Conservation (phyloP, 2,888 invertebrate genomes). For the Thyatira batis region DNA sequence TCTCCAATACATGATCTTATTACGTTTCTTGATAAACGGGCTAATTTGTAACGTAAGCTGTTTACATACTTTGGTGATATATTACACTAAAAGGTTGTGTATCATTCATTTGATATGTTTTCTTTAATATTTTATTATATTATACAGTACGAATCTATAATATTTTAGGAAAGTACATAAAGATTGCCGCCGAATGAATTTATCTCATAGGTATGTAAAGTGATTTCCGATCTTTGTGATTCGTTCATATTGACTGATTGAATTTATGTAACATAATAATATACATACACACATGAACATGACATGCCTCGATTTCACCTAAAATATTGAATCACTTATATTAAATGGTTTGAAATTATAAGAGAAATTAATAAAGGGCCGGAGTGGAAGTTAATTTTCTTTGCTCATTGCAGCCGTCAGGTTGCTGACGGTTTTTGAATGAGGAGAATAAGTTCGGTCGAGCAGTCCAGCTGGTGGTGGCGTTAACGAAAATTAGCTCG, state of each 20-base stretch:
- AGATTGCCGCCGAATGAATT: too few species aligned
- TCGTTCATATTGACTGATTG: conserved; percentile 30
- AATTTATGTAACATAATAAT: conserved; percentile 12
- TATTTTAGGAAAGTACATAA: too few species aligned
- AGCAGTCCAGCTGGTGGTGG: conserved; percentile 29
- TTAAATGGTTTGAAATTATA: conserved; percentile 3
- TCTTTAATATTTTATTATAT: too few species aligned
- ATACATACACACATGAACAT: too few species aligned
- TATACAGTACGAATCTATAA: too few species aligned
- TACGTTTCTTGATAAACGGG: background rate
- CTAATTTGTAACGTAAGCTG: too few species aligned
- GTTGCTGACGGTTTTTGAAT: conserved; percentile 32
- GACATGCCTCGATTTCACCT: too few species aligned
- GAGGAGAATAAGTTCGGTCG: conserved; percentile 17
- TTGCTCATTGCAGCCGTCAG: conserved; percentile 14
- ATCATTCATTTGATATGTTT: too few species aligned
- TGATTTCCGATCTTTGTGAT: conserved; percentile 9
- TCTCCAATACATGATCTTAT: background rate
- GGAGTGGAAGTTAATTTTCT: conserved; percentile 19
- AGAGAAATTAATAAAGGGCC: conserved; percentile 11
- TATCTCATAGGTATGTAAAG: conserved; percentile 4
- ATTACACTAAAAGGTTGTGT: too few species aligned
- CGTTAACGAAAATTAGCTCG: conserved; percentile 47
- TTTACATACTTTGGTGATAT: too few species aligned
- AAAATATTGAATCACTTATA: too few species aligned